Evolutionary conservation across 2,113 vertebrate genomes (phyloP).

Genomic region (Meles meles): DNA sequence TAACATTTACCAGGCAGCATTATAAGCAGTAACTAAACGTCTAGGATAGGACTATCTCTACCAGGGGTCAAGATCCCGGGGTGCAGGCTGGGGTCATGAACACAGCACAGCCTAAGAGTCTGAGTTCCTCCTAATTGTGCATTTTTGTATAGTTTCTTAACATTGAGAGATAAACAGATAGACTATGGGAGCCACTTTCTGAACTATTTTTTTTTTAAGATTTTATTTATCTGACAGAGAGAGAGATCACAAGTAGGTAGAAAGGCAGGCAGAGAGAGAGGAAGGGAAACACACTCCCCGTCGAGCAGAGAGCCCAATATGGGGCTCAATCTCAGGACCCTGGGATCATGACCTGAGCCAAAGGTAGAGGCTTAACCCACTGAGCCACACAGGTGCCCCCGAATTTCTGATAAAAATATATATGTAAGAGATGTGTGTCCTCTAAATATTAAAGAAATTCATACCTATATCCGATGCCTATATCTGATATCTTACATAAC

Average conservation of each 20-base stretch:
- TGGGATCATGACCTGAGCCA: too few relatives aligned
- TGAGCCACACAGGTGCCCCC: too few relatives aligned
- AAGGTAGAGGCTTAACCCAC: too few relatives aligned
- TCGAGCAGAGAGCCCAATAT: too few relatives aligned
- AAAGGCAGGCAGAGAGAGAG: too few relatives aligned
- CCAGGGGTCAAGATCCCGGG: not conserved
- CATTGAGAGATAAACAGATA: not conserved
- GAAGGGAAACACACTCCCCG: too few relatives aligned
- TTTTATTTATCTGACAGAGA: too few relatives aligned
- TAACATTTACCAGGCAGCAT: not conserved
- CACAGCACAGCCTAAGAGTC: not conserved
- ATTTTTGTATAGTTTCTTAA: not conserved
- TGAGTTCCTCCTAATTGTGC: not conserved
- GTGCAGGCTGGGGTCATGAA: not conserved
- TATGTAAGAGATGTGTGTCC: not conserved
- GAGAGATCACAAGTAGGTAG: too few relatives aligned
- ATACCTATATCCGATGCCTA: not conserved
- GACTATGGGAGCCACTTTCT: not conserved
- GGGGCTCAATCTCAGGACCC: too few relatives aligned
- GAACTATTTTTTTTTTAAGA: not conserved
- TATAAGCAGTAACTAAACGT: not conserved
- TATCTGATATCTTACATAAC: not conserved
- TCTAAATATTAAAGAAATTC: not conserved
- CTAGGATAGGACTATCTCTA: not conserved
- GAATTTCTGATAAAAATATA: not conserved